A percentile compares a stretch with the other conserved stretches of the same genome.
Evolutionary conservation across 2,113 vertebrate species (phyloP).

Genomic region (Phaethornis superciliosus): DNA sequence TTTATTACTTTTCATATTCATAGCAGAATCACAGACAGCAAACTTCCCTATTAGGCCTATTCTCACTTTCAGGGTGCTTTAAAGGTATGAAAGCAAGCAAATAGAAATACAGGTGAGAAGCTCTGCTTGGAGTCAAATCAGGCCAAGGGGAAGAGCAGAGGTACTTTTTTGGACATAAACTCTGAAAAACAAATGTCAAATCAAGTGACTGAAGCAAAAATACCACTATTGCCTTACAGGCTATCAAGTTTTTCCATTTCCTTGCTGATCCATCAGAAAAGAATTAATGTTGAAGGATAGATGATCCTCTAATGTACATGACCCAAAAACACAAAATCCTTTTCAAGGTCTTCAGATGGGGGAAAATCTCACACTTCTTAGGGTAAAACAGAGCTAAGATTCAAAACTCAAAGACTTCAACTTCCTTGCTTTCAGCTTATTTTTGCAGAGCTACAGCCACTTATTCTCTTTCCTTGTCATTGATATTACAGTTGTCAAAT

Average conservation of each 20-base stretch:
- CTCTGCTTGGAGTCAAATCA: not conserved
- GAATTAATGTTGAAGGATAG: not conserved
- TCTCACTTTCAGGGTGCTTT: not conserved
- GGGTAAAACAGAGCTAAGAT: not conserved
- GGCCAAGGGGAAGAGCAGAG: not conserved
- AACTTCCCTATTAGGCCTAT: not conserved
- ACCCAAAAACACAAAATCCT: not conserved
- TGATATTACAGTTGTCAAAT: slow-evolving; percentile 38
- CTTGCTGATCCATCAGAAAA: slow-evolving; percentile 3
- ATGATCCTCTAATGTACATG: not conserved
- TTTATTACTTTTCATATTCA: not conserved
- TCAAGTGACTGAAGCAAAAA: slow-evolving; percentile 59
- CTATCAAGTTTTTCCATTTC: not conserved
- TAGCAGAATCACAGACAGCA: not conserved
- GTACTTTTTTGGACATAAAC: not conserved
- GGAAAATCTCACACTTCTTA: not conserved
- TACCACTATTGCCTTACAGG: slow-evolving; percentile 32
- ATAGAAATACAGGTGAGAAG: not conserved
- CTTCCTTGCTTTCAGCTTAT: not conserved
- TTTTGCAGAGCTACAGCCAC: not conserved
- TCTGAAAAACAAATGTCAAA: slow-evolving; percentile 38
- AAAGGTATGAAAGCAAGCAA: not conserved
- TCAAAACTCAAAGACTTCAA: slow-evolving; percentile 11
- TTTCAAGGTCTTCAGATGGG: not conserved
- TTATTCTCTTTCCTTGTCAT: slow-evolving; percentile 1